These are phyloP conservation scores for Apamea sordens DNA, from an alignment of 2,888 invertebrate genomes.

Conservation along the genomic window DNA sequence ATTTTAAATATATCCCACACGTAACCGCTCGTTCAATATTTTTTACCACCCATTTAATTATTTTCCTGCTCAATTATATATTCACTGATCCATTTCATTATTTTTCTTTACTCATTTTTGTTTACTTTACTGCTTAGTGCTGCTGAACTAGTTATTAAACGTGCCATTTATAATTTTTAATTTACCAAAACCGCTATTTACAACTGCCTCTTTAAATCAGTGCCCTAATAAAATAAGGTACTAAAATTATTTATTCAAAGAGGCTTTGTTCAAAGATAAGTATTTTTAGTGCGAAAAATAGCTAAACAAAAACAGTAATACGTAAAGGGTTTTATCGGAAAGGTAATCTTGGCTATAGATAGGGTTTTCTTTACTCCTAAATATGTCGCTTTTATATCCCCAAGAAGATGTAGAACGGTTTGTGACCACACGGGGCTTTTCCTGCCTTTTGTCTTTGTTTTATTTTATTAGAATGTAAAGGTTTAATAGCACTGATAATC, in stretches of 20 bases:
- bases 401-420: slow-evolving; percentile 47
- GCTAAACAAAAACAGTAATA: slow-evolving; percentile 16
- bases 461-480: slow-evolving; percentile 7
- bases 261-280: neutral
- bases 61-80: too few relatives aligned
- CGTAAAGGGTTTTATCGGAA: slow-evolving; percentile 13
- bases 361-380: slow-evolving; percentile 22
- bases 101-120: too few relatives aligned
- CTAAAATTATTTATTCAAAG: neutral
- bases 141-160: too few relatives aligned
- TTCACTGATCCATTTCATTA: too few relatives aligned
- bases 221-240: neutral
- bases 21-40: too few relatives aligned
- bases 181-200: too few relatives aligned
- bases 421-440: slow-evolving; percentile 20
- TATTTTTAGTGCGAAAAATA: neutral
- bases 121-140: too few relatives aligned
- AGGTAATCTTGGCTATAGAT: slow-evolving; percentile 28
- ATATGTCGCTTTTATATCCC: slow-evolving; percentile 36
- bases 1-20: too few relatives aligned
- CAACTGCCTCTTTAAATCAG: too few relatives aligned
- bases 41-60: too few relatives aligned
- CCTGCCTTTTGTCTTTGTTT: slow-evolving; percentile 23
- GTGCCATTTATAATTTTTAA: too few relatives aligned
- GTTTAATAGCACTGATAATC: neutral